These are phyloP conservation scores for Phyto melanocephala DNA, from an alignment of 2,888 invertebrate genomes.

Conservation along the genomic window DNA sequence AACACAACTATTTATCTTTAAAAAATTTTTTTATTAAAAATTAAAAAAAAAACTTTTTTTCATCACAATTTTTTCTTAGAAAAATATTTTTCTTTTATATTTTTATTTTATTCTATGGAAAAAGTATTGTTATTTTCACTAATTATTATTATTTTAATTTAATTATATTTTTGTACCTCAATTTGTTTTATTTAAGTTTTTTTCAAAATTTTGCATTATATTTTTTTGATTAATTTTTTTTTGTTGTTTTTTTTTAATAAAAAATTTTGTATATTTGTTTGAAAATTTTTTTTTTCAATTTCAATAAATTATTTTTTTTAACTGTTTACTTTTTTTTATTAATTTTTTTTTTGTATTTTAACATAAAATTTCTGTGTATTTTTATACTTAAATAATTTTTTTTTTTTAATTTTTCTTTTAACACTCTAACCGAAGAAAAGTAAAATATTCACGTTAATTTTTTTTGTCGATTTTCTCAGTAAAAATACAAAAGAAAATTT, in stretches of 20 bases:
- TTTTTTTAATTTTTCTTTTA: no score
- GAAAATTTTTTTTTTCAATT: not conserved
- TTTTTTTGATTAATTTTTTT: slow-evolving; percentile 39
- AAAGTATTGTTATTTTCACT: not conserved
- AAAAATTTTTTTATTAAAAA: slow-evolving; percentile 54
- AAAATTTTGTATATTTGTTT: not conserved
- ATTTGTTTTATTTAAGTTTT: slow-evolving; percentile 17
- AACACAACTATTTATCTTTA: slow-evolving; percentile 29
- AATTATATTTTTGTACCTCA: not conserved
- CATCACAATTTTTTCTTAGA: slow-evolving; percentile 61
- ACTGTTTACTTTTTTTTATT: no score
- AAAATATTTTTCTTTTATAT: not conserved
- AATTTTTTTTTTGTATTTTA: no score
- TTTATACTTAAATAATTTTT: not conserved
- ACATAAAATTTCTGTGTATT: not conserved
- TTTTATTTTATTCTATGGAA: not conserved
- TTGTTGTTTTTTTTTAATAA: not conserved
- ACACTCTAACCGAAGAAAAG: not conserved
- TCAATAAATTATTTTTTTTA: not conserved
- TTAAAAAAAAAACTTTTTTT: slow-evolving; percentile 18
- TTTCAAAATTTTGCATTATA: slow-evolving; percentile 39
- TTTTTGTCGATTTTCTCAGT: slow-evolving; percentile 21
- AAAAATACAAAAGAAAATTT: slow-evolving; percentile 47
- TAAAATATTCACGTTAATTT: slow-evolving; percentile 46
- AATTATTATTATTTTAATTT: not conserved